Base-by-base conservation (phyloP, 2,888 invertebrate genomes). In the Andrena flavipes region DNA sequence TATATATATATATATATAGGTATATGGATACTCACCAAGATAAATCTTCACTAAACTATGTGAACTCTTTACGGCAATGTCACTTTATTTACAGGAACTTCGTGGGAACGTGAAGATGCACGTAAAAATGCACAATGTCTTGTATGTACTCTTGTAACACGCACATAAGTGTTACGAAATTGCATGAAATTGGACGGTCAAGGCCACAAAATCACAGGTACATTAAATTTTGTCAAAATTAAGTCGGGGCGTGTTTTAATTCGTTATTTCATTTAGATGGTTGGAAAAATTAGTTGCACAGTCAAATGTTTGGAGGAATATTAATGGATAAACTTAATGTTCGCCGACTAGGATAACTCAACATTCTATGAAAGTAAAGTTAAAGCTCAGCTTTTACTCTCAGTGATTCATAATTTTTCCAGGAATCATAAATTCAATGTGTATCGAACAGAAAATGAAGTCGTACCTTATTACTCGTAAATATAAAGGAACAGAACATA, bases 401-500 rank as follows among this genome's bases (percentile, higher is more conserved):
- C 10, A 23, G 6, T 35, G 10, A 49, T 60, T 74, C 20, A 59
- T 29, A 13, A 16, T 51, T 13, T 23, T 42, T 7, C 65, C 16
- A 26, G 16, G 5, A 48, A 64, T 54, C 8, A 33, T 30, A 60
- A 65, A 42, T 42, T 60, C 8, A 70, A 65, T 2, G 56, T 71
- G 56, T 71, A 67, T 48, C 33, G 54, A 10, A 56, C 10, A n/a
- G n/a, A 77, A 70, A 70, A 56, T 72, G 54, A 68, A 72, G 23
- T 26, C 68, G 64, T 72, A 80, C 63, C 72, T 72, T 62, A 29
- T 68, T 10, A 51, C 23, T 42, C 16, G 49, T 56, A 68, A 30
- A 16, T 35, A 42, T 1, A 73, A 67, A 20, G 42, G 51, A 26
- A 68, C n/a, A 13, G 23, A 48, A 76, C 90, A 94, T 91, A 97